Percentiles rank a stretch among this genome's conserved stretches.
phyloP scores from a whole-genome alignment of 2,888 invertebrate genomes.

The Leptura quadrifasciata region DNA sequence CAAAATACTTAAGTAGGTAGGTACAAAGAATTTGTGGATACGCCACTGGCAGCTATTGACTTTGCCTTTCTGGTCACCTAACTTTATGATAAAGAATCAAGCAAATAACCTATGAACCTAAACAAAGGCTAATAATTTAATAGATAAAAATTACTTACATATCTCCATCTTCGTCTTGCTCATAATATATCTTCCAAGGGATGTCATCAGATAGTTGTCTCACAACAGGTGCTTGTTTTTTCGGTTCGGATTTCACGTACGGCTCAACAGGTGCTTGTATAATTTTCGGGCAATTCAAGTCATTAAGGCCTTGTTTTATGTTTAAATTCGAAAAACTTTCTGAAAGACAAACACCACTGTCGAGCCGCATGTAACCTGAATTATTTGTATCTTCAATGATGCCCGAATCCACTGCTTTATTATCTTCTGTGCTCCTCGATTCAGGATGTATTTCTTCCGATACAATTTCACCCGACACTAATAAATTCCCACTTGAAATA shows the following conservation, averaged over 20 bases:
- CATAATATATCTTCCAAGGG: constrained; percentile 80
- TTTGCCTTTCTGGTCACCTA: not conserved
- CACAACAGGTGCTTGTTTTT: constrained; percentile 34
- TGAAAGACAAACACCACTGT: constrained; percentile 80
- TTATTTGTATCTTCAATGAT: constrained; percentile 48
- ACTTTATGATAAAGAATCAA: not conserved
- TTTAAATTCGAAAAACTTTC: constrained; percentile 80
- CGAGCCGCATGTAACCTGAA: constrained; percentile 75
- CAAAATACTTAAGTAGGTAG: not conserved
- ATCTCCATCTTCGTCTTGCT: constrained; percentile 90
- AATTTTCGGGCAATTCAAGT: constrained; percentile 64
- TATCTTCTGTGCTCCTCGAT: constrained; percentile 53
- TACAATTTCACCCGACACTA: constrained; percentile 65
- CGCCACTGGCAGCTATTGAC: not conserved
- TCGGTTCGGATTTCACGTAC: constrained; percentile 41
- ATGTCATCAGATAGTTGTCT: constrained; percentile 52
- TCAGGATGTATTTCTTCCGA: constrained; percentile 61
- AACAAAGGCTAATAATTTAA: constrained; percentile 44
- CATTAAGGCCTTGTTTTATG: constrained; percentile 72
- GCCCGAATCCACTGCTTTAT: constrained; percentile 45
- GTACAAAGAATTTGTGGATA: not conserved
- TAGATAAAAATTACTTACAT: constrained; percentile 81
- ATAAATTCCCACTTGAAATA: constrained; percentile 68
- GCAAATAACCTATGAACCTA: constrained; percentile 44
- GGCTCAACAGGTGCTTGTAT: constrained; percentile 57